Evolutionary conservation across 2,888 invertebrate genomes (phyloP), one percentile per base, ranked within the genome.

Genomic region (Leucoma salicis): DNA sequence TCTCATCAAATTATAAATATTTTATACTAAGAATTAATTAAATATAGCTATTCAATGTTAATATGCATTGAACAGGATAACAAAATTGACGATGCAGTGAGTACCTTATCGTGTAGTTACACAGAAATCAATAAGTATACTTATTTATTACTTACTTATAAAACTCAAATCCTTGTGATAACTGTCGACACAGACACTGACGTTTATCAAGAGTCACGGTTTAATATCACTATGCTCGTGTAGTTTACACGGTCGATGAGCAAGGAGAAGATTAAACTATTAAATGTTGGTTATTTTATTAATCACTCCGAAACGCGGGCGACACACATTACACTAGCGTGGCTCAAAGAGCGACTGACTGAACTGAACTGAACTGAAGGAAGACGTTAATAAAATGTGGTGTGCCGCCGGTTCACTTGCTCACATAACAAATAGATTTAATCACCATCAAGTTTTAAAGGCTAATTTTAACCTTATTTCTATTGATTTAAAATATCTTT

Each of bases 321-420:
- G 46, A 45, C 37, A 46, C 28, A 58, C 78, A 74, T 63, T 56
- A 42, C 54, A 61, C 28, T 53, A 42, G 51, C 62, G 65, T 60
- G 57, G 54, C 50, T 49, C 62, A 53, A 53, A 52, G 51, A 68
- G 70, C 68, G 67, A 84, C 84, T 83, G 75, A 70, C 8, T 21
- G 21, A 21, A 8, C n/a, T 21, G 21, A 21, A 21, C 7, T n/a
- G 21, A 21, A 21, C n/a, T n/a, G n/a, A 21, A 21, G 21, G 7
- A 29, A 29, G 29, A 29, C 29, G 29, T 29, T 27, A 11, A 11
- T 29, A 29, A 29, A 21, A 60, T 63, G 61, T 63, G 70, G 62
- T 62, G 74, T 67, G 81, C 71, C 70, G 81, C 71, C 70, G 77
- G 74, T 58, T 63, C 56, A 42, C 46, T 53, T 4, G 41, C 39